phyloP scores from a whole-genome alignment of 2,797 vertebrate genomes.

The Pangasius krempfi region DNA sequence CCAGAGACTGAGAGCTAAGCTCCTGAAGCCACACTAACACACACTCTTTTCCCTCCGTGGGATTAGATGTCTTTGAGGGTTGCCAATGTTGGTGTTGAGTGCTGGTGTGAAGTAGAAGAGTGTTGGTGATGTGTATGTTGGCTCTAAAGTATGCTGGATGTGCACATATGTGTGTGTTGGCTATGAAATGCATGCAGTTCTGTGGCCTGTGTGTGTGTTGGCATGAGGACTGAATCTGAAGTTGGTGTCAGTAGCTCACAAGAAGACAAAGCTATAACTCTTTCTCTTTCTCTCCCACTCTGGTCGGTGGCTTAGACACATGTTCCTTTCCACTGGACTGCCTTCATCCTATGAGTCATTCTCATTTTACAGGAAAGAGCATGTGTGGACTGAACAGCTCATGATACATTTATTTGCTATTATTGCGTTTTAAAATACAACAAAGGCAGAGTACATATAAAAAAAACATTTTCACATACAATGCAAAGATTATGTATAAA shows the following conservation, averaged over 20 bases:
- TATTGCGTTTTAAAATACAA: neutral
- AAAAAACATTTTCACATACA: neutral
- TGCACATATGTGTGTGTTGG: constrained; percentile 62
- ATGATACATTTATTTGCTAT: constrained; percentile 25
- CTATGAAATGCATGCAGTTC: constrained; percentile 39
- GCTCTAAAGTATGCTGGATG: constrained; percentile 62
- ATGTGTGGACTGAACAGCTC: constrained; percentile 27
- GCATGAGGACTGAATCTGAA: constrained; percentile 40
- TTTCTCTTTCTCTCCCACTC: constrained; percentile 45
- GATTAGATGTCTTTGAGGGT: constrained; percentile 60
- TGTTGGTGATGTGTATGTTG: constrained; percentile 66
- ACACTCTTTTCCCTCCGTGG: constrained; percentile 45
- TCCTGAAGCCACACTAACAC: constrained; percentile 43
- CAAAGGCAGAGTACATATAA: neutral
- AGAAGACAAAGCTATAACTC: constrained; percentile 56
- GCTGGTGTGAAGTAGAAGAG: constrained; percentile 71
- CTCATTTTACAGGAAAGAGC: constrained; percentile 59
- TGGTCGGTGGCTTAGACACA: constrained; percentile 46
- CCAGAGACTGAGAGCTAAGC: neutral
- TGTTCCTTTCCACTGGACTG: constrained; percentile 60
- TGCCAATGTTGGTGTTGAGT: constrained; percentile 65
- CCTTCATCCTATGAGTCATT: constrained; percentile 59
- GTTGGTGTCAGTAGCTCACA: constrained; percentile 57
- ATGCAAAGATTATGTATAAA: neutral
- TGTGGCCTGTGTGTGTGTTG: constrained; percentile 46